A percentile compares a stretch with the other conserved stretches of the same genome.
phyloP scores from a whole-genome alignment of 2,888 invertebrate species.

The Marasmarcha lunaedactyla region DNA sequence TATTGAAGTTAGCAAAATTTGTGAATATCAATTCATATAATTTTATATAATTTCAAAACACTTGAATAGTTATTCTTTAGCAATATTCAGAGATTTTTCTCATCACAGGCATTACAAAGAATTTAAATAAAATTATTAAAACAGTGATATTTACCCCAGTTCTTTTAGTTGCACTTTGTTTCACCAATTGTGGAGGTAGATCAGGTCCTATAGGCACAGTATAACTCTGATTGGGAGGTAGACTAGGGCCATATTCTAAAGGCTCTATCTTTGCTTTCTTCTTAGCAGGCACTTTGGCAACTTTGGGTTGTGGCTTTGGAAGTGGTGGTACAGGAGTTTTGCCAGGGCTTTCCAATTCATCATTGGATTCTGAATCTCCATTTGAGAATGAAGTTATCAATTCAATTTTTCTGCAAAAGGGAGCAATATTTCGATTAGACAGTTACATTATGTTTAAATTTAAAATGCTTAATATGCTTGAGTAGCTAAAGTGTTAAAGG shows the following conservation, averaged over 20 bases:
- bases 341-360: constrained; percentile 38
- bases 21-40: constrained; percentile 7
- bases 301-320: constrained; percentile 13
- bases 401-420: constrained; percentile 63
- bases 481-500: no score
- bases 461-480: no score
- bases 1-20: constrained; percentile 12
- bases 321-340: constrained; percentile 20
- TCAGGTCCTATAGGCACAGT: constrained; percentile 51
- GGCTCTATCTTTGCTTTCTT: constrained; percentile 28
- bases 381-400: constrained; percentile 67
- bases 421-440: no score
- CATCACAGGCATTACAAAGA: constrained; percentile 30
- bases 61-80: constrained; percentile 27
- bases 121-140: neutral
- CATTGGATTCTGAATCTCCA: constrained; percentile 66
- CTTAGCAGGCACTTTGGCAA: constrained; percentile 15
- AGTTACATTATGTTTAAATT: no score
- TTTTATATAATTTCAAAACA: constrained; percentile 15
- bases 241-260: constrained; percentile 39
- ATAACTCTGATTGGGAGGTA: constrained; percentile 44
- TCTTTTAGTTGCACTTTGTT: constrained; percentile 14
- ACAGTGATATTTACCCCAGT: constrained; percentile 23
- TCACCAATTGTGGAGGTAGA: constrained; percentile 30
- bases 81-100: constrained; percentile 33